Percentiles rank a stretch among this genome's conserved stretches.
Conservation (phyloP, 2,888 invertebrate species). For the Arge pagana region DNA sequence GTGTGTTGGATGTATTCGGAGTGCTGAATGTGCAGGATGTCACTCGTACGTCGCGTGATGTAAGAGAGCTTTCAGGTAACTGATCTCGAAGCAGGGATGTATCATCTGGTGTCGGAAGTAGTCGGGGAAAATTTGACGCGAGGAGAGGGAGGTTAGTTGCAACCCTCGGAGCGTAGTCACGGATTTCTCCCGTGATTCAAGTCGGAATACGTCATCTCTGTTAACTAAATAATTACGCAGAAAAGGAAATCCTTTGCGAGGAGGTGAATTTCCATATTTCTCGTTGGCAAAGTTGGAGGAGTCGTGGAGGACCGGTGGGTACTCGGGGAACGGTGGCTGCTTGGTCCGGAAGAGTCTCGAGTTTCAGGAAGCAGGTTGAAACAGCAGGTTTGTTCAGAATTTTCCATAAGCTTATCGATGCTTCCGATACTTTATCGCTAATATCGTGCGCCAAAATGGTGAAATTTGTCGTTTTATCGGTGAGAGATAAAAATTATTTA, state of each 20-base stretch:
- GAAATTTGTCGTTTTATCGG: constrained; percentile 35
- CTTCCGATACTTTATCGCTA: constrained; percentile 11
- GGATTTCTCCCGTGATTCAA: too few relatives aligned
- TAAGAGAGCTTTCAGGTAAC: too few relatives aligned
- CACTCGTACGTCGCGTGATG: too few relatives aligned
- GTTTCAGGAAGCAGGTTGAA: constrained; percentile 10
- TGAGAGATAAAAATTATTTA: constrained; percentile 23
- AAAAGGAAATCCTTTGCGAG: constrained; percentile 15
- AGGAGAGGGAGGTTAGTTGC: too few relatives aligned
- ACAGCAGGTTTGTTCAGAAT: constrained; percentile 15
- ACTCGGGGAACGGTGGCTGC: too few relatives aligned
- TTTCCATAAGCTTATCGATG: constrained; percentile 13
- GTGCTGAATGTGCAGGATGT: too few relatives aligned
- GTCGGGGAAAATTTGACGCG: too few relatives aligned
- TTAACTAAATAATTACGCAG: constrained; percentile 19
- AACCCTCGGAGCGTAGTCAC: too few relatives aligned
- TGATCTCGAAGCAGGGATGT: too few relatives aligned
- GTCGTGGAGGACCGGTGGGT: not conserved
- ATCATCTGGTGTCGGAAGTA: too few relatives aligned
- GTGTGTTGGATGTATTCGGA: too few relatives aligned
- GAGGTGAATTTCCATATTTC: constrained; percentile 18
- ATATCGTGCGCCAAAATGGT: constrained; percentile 23
- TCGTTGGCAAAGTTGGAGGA: constrained; percentile 17
- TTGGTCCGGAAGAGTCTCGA: too few relatives aligned
- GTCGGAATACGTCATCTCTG: constrained; percentile 13